Evolutionary conservation across 2,113 vertebrate genomes (phyloP), one percentile per base, ranked within the genome.

Genomic region (Puma concolor): DNA sequence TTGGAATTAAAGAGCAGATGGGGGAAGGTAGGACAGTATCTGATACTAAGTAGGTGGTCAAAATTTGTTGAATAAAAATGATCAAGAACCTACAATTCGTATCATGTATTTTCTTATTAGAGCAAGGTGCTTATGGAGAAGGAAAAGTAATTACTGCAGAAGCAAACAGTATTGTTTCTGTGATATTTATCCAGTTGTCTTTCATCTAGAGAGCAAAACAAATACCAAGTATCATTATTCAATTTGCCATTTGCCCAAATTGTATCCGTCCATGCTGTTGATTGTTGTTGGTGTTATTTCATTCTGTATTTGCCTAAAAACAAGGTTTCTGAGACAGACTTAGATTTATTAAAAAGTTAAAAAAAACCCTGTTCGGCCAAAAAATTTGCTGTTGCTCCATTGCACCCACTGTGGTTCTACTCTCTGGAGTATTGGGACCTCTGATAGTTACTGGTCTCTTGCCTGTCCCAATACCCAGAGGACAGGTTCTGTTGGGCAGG

Each of bases 51-150:
- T 71, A 71, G 36, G 15, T 77, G 14, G 60, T 89, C 79, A 84
- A 44, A 83, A 41, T 76, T 82, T 88, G 16, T 88, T 96, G 84
- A 93, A 33, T 79, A 85, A 71, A 84, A 89, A 79, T 66, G 27
- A 66, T 54, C 44, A 63, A 67, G 14, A 66, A 95, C 72, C 76
- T 95, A 64, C 54, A 93, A 81, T 81, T 81, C 36, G 3, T 79
- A 29, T 21, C 38, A 54, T 60, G 27, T 82, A 67, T 90, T 8
- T 41, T 71, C 44, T 52, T 54, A 2, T 87, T 81, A 87, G 72
- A 67, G 27, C 12, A 48, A 48, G 36, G 44, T 33, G 23, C 21
- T 91, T 69, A 25, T 21, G 48, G 54, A 38, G 36, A 72, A 69
- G 69, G 64, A 54, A 91, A 60, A 91, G 48, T 57, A 67, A n/a